Evolutionary conservation across 2,797 vertebrate genomes (phyloP).

Genomic region (Poecilia wingei): DNA sequence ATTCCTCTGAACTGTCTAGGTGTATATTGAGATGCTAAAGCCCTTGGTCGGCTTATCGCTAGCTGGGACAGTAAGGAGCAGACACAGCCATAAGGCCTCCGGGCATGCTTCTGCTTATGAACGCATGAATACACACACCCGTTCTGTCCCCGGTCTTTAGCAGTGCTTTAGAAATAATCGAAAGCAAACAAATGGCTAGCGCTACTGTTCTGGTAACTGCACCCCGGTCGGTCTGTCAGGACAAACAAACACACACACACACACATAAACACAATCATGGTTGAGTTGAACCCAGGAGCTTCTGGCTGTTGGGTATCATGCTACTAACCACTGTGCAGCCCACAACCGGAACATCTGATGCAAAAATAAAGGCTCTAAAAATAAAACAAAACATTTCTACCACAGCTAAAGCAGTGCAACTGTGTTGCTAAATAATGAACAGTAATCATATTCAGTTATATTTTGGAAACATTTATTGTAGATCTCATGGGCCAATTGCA

Average conservation of each 20-base stretch:
- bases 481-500: neutral
- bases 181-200: constrained; percentile 9
- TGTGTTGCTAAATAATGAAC: neutral
- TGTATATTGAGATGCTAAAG: constrained; percentile 19
- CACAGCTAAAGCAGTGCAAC: neutral
- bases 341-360: neutral
- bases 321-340: neutral
- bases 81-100: constrained; percentile 17
- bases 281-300: neutral
- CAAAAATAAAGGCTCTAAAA: neutral
- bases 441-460: neutral
- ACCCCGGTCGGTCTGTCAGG: neutral
- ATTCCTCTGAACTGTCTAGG: constrained; percentile 5
- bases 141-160: constrained; percentile 10
- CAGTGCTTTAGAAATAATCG: constrained; percentile 16
- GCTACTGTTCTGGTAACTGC: neutral
- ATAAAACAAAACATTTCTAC: neutral
- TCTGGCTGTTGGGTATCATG: neutral
- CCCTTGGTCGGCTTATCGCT: constrained; percentile 4
- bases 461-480: neutral
- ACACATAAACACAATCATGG: neutral
- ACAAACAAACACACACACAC: neutral
- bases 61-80: constrained; percentile 40
- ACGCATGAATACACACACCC: constrained; percentile 41
- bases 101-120: constrained; percentile 30